phyloP scores from a whole-genome alignment of 2,888 invertebrate species.

The Cryptosula pallasiana region DNA sequence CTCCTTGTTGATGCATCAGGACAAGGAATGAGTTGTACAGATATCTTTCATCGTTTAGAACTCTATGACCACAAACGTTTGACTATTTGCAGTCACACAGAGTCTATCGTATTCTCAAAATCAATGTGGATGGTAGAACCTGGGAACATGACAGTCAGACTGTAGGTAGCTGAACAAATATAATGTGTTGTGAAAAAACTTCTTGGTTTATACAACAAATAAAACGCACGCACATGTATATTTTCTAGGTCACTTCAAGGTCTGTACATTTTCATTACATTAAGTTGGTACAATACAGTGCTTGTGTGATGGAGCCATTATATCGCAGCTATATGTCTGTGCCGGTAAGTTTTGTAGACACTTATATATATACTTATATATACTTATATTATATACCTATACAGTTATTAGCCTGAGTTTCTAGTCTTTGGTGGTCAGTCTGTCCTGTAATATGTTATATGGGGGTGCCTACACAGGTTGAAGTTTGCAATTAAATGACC shows the following conservation, averaged over 20 bases:
- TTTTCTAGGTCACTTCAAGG: too few relatives aligned
- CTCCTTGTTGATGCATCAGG: too few relatives aligned
- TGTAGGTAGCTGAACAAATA: not conserved
- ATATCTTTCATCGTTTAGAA: too few relatives aligned
- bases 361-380: too few relatives aligned
- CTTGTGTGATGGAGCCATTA: constrained; percentile 7
- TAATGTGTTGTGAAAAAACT: too few relatives aligned
- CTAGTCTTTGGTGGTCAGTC: too few relatives aligned
- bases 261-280: not conserved
- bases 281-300: constrained; percentile 5
- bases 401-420: too few relatives aligned
- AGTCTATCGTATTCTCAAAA: constrained; percentile 2
- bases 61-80: too few relatives aligned
- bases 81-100: not conserved
- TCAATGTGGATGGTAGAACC: not conserved
- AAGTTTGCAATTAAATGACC: too few relatives aligned
- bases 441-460: not conserved
- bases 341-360: not conserved
- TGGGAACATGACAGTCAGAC: not conserved
- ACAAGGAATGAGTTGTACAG: too few relatives aligned
- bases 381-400: too few relatives aligned
- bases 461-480: not conserved
- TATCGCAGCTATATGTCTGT: constrained; percentile 18
- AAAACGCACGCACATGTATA: too few relatives aligned
- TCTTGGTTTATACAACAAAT: not conserved